These are phyloP conservation scores for Stegana nigrithorax DNA, from an alignment of 2,888 invertebrate species.

Conservation along the genomic window DNA sequence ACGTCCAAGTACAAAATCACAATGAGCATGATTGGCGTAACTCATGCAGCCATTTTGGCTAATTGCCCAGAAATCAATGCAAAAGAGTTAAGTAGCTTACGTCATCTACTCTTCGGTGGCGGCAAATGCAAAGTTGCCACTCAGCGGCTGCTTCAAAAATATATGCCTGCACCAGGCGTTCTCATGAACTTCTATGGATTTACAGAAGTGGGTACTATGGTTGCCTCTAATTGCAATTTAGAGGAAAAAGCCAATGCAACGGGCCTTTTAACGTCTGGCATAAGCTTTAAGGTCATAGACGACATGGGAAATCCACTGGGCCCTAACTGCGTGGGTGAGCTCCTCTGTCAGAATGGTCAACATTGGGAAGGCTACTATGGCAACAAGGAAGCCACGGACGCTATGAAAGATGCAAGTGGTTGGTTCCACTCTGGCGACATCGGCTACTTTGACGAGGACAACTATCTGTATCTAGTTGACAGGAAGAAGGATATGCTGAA, in stretches of 20 bases:
- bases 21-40: slow-evolving; percentile 42
- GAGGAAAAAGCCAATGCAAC: slow-evolving; percentile 44
- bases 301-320: slow-evolving; percentile 44
- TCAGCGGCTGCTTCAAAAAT: slow-evolving; percentile 39
- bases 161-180: slow-evolving; percentile 31
- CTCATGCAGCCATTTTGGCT: slow-evolving; percentile 47
- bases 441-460: slow-evolving; percentile 59
- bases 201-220: slow-evolving; percentile 45
- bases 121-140: slow-evolving; percentile 43
- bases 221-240: slow-evolving; percentile 24
- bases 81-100: slow-evolving; percentile 39
- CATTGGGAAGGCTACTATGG: slow-evolving; percentile 53
- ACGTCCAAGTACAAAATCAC: slow-evolving; percentile 48
- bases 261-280: slow-evolving; percentile 44
- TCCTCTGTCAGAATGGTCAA: slow-evolving; percentile 40
- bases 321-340: slow-evolving; percentile 52
- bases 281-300: slow-evolving; percentile 47
- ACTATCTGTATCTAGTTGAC: slow-evolving; percentile 52
- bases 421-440: slow-evolving; percentile 63
- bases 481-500: slow-evolving; percentile 63
- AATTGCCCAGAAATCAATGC: slow-evolving; percentile 33
- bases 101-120: slow-evolving; percentile 46
- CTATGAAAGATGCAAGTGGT: slow-evolving; percentile 42
- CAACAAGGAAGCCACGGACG: slow-evolving; percentile 36
- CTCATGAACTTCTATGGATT: slow-evolving; percentile 48